phyloP scores from a whole-genome alignment of 1,140 invertebrate species.

The Caenorhabditis briggsae region DNA sequence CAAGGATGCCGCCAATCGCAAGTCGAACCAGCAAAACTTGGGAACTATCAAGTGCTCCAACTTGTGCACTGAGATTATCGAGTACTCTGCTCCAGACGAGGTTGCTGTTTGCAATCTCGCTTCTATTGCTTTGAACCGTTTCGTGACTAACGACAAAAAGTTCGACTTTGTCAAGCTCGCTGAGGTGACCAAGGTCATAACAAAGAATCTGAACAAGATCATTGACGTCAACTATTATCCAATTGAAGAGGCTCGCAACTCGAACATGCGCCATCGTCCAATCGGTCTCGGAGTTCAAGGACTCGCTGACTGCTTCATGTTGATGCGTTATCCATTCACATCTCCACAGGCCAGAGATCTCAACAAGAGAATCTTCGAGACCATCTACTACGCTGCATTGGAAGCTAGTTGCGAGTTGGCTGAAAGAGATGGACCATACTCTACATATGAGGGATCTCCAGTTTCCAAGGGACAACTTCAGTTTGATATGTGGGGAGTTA shows the following conservation, averaged over 20 bases:
- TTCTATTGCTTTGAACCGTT: conserved; percentile 97
- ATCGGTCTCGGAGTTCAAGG: conserved; percentile 95
- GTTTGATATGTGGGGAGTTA: conserved; percentile 95
- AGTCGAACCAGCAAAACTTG: conserved; percentile 97
- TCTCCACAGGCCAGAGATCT: conserved; percentile 86
- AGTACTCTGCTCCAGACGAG: conserved; percentile 90
- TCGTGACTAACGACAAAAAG: conserved; percentile 84
- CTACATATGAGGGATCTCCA: conserved; percentile 91
- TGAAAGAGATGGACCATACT: conserved; percentile 85
- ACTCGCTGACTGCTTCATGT: conserved; percentile 93
- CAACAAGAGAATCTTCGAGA: conserved; percentile 98
- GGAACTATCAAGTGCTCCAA: conserved; percentile 99
- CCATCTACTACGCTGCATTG: conserved; percentile 95
- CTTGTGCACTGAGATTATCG: conserved; percentile 96
- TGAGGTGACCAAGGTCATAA: conserved; percentile 87
- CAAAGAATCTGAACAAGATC: conserved; percentile 94
- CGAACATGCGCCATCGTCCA: conserved; percentile 92
- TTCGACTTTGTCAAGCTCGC: conserved; percentile 93
- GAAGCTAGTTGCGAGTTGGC: conserved; percentile 97
- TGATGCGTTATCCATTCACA: conserved; percentile 92
- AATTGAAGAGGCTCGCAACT: conserved; percentile 84
- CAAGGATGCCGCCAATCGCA: conserved; percentile 92
- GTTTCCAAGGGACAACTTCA: conserved; percentile 96
- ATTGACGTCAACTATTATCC: conserved; percentile 98
- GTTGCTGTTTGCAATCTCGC: conserved; percentile 96